Conservation (phyloP, 2,113 vertebrate species). For the Conger conger region DNA sequence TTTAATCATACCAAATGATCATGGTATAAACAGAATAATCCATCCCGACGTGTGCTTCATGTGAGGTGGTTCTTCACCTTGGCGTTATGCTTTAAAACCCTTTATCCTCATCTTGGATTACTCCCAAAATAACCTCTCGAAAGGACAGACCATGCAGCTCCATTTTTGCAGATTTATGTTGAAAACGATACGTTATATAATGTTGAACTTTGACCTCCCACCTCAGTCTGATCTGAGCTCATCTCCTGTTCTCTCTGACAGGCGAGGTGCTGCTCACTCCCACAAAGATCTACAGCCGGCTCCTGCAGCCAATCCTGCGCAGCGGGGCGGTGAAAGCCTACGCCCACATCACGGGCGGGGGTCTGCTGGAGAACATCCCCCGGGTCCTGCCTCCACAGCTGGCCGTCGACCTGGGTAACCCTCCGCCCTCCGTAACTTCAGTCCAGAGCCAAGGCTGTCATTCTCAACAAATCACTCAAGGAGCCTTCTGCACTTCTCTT, state of each 20-base stretch:
- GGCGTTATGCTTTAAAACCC: too few relatives aligned
- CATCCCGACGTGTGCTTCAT: too few relatives aligned
- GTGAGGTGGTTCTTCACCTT: too few relatives aligned
- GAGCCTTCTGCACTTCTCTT: neutral
- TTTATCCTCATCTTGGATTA: too few relatives aligned
- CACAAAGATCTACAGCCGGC: constrained; percentile 88
- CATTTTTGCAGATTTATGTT: neutral
- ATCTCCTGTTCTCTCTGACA: constrained; percentile 46
- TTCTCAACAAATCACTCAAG: neutral
- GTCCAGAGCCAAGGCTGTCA: neutral
- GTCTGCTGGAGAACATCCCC: constrained; percentile 92
- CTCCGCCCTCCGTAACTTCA: neutral
- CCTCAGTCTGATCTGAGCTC: neutral
- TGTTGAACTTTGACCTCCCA: neutral
- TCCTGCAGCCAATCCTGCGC: constrained; percentile 80
- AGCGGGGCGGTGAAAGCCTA: constrained; percentile 85
- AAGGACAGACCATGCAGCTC: neutral
- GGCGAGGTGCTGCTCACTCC: constrained; percentile 87
- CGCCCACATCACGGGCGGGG: constrained; percentile 95
- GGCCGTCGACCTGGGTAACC: constrained; percentile 82
- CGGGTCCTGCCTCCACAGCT: constrained; percentile 79
- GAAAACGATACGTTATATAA: neutral
- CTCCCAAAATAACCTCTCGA: too few relatives aligned
- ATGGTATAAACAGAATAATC: too few relatives aligned
- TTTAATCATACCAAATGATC: too few relatives aligned